phyloP scores from a whole-genome alignment of 2,113 vertebrate species.

The Gopherus flavomarginatus region DNA sequence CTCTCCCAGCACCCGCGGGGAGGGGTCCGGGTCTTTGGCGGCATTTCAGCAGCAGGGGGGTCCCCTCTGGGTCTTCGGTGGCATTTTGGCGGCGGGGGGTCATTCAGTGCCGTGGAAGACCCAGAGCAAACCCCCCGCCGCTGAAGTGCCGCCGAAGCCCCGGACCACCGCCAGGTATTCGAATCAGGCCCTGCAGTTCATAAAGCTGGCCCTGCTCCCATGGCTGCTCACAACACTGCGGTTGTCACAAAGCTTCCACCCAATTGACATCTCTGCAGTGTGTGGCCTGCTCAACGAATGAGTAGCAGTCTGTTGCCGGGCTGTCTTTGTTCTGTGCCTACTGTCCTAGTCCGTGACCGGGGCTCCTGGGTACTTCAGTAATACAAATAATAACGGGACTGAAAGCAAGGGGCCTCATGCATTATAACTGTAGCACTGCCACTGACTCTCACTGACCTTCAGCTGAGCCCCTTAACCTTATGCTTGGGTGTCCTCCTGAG shows the following conservation, averaged over 20 bases:
- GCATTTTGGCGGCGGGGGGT: no score
- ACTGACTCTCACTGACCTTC: background rate
- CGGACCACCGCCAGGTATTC: no score
- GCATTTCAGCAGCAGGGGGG: no score
- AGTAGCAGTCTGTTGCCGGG: background rate
- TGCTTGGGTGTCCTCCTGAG: fast-evolving
- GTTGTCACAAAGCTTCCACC: background rate
- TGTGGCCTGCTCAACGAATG: fast-evolving
- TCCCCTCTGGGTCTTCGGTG: no score
- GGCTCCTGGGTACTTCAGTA: background rate
- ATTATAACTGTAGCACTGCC: background rate
- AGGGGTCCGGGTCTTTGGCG: no score
- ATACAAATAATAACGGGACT: background rate
- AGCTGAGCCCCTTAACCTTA: background rate
- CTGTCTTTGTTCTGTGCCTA: background rate
- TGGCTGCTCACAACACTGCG: background rate
- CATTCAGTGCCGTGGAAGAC: no score
- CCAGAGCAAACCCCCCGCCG: no score
- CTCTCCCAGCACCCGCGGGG: no score
- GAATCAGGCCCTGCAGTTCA: no score
- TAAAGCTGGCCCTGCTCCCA: background rate
- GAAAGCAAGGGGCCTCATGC: fast-evolving
- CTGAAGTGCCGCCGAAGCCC: no score
- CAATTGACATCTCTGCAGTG: fast-evolving
- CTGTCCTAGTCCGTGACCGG: background rate